Base-by-base conservation (phyloP, 1,140 invertebrate genomes). In the Panagrolaimus sp. region DNA sequence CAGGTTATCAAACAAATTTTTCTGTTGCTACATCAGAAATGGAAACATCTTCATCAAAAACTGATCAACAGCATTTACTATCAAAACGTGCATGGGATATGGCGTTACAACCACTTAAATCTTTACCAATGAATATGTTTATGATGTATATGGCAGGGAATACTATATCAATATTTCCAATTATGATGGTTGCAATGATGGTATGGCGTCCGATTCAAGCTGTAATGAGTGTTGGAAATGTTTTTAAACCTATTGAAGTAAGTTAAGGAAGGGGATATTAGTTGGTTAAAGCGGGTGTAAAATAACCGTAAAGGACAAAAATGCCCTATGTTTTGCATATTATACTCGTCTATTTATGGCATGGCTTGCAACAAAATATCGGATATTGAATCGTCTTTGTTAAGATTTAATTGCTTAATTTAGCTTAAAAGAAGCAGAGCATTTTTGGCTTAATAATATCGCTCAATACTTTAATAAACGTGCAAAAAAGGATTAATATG, bases 131-230 rank as follows among this genome's bases (percentile, higher is more conserved):
- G 96, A 98, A 99, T 85, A 85, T 99, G 16, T 95, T 98, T 79
- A 94, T 98, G 51, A 76, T 74, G 74, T 76, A 76, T 84, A 98
- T 98, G 96, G 92, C 95, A 73, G 72, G 62, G 44, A 97, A 93
- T 85, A 96, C 94, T 0, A 97, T 98, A 78, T 97, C 93, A 0
- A 97, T 99, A 74, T 98, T 99, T 81, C 96, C 96, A 1, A 98
- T 99, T n/a, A 98, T 99, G 96, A 98, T 99, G 95, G 92, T 98
- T 20, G 93, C 93, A 45, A 98, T 98, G 96, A 88, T 98, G 82
- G 91, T 97, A 72, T 90, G 97, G 69, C 87, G 93, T 74, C 94
- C 94, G 14, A 89, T 98, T 2, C 95, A 98, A 85, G 92, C 94
- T 9, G 86, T 98, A 20, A 92, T 96, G 82, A 87, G 91, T 1